A percentile compares a stretch with the other conserved stretches of the same genome.
Evolutionary conservation across 2,797 vertebrate species (phyloP).

Genomic region (Coendou prehensilis): DNA sequence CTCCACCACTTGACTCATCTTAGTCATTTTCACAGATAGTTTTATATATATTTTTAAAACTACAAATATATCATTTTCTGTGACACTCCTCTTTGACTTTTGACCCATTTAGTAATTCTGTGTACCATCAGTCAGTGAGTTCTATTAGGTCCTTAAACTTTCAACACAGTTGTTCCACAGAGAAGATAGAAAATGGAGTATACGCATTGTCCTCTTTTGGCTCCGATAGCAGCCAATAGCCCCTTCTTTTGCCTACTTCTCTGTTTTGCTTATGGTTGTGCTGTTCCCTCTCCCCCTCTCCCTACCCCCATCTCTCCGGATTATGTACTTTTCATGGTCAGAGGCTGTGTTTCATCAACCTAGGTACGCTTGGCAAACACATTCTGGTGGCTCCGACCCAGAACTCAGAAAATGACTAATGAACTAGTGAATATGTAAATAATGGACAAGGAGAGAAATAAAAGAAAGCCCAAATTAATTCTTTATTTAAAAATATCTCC

Average conservation of each 20-base stretch:
- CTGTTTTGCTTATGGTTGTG: neutral
- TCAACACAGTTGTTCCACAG: neutral
- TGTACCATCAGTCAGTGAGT: neutral
- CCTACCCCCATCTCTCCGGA: neutral
- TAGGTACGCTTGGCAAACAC: neutral
- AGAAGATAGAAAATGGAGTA: accelerated
- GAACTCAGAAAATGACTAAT: neutral
- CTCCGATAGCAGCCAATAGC: accelerated
- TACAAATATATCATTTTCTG: neutral
- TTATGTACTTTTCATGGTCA: neutral
- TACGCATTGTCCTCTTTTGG: neutral
- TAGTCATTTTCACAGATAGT: neutral
- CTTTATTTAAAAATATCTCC: neutral
- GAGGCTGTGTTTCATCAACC: neutral
- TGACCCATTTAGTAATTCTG: neutral
- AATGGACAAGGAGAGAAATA: neutral
- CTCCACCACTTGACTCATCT: neutral
- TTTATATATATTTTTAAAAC: neutral
- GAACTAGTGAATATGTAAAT: neutral
- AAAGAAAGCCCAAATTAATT: neutral
- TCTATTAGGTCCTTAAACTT: neutral
- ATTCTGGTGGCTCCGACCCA: neutral
- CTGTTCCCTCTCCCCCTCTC: neutral
- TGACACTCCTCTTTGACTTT: neutral
- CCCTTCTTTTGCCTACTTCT: neutral